Evolutionary conservation across 2,797 vertebrate species (phyloP).

Genomic region (Lophura swinhoii): DNA sequence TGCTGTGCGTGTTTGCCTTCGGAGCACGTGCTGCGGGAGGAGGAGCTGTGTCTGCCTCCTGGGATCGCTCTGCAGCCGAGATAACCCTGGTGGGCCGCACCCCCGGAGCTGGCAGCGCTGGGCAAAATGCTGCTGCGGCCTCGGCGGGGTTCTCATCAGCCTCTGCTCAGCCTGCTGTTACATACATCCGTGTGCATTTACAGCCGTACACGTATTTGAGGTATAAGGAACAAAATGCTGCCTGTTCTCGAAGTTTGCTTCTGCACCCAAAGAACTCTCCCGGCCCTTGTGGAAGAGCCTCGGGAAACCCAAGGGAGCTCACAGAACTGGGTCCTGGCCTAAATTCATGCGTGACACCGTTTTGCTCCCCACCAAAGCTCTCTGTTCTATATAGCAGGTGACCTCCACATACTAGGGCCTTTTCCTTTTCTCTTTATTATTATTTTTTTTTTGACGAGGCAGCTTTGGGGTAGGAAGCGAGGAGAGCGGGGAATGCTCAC

Average conservation of each 20-base stretch:
- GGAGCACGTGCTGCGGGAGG: not conserved
- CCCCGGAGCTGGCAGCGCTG: not conserved
- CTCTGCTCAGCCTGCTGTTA: not conserved
- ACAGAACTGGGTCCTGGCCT: conserved; percentile 59
- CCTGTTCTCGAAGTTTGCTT: conserved; percentile 7
- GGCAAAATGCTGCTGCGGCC: not conserved
- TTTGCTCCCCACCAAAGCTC: not conserved
- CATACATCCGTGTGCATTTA: not conserved
- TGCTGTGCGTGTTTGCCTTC: not conserved
- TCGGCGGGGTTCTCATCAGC: not conserved
- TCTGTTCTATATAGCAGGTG: conserved; percentile 48
- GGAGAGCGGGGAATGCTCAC: not conserved
- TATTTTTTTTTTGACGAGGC: not conserved
- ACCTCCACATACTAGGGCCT: not conserved
- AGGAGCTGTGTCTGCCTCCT: not conserved
- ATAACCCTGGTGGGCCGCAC: not conserved
- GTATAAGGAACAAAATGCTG: not conserved
- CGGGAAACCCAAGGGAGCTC: conserved; percentile 53
- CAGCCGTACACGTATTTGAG: not conserved
- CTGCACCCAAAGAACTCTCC: not conserved
- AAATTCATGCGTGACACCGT: conserved; percentile 64
- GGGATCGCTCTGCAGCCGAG: not conserved
- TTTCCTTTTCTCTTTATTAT: not conserved
- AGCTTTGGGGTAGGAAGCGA: not conserved
- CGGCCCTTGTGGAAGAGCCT: not conserved